A percentile compares a stretch with the other conserved stretches of the same genome.
Conservation (phyloP, 2,113 vertebrate genomes). For the Pseudorhombus dupliciocellatus region DNA sequence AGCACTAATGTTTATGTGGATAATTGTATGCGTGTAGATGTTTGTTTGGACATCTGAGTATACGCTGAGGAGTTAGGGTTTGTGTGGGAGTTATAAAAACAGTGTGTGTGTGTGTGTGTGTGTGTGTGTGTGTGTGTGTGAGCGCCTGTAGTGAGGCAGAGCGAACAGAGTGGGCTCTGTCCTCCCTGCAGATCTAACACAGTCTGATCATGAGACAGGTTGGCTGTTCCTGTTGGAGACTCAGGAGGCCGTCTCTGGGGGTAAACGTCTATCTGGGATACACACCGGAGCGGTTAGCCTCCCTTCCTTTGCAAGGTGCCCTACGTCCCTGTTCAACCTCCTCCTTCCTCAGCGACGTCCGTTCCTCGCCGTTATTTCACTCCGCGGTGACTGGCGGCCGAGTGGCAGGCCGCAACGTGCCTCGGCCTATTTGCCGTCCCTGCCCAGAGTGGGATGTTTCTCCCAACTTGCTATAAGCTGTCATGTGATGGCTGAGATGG, state of each 20-base stretch:
- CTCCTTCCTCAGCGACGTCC: slow-evolving; percentile 13
- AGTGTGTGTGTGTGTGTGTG: slow-evolving; percentile 29
- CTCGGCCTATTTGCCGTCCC: slow-evolving; percentile 25
- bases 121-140: slow-evolving; percentile 27
- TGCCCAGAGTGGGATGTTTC: slow-evolving; percentile 18
- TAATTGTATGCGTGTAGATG: slow-evolving; percentile 43
- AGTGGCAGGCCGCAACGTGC: slow-evolving; percentile 46
- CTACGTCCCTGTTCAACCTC: background rate
- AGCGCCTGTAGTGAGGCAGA: slow-evolving; percentile 21
- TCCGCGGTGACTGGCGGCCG: slow-evolving; percentile 18
- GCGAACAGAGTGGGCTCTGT: slow-evolving; percentile 59
- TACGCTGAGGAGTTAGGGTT: slow-evolving; percentile 26
- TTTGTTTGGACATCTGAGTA: slow-evolving; percentile 42
- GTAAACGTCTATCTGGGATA: slow-evolving; percentile 22
- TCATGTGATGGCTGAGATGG: slow-evolving; percentile 41
- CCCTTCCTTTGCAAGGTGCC: slow-evolving; percentile 14
- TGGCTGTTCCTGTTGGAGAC: slow-evolving; percentile 36
- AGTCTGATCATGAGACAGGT: slow-evolving; percentile 53
- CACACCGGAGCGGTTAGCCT: background rate
- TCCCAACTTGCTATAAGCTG: slow-evolving; percentile 43
- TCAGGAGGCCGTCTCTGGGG: slow-evolving; percentile 21
- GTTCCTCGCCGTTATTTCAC: slow-evolving; percentile 24
- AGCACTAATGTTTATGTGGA: slow-evolving; percentile 32
- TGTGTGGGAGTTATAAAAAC: slow-evolving; percentile 62
- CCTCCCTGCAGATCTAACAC: slow-evolving; percentile 41